Evolutionary conservation across 2,888 invertebrate genomes (phyloP), one percentile per base, ranked within the genome.

Genomic region (Apamea epomidion): DNA sequence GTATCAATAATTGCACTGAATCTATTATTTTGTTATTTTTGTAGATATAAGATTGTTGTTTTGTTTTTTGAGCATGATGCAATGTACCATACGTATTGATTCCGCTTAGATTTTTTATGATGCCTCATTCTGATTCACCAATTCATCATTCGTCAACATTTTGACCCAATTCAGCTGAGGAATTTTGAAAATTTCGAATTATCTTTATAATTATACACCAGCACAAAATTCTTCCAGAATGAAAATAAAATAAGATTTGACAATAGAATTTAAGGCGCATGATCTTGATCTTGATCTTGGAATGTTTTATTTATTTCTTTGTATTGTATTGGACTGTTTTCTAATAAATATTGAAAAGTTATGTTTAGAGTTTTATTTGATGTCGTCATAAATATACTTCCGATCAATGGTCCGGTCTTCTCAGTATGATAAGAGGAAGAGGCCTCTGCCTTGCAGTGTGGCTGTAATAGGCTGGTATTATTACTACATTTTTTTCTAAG

Each of bases 251-350:
- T 62, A 77, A 65, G 64, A 62, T 65, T 72, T 58, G 21, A 37
- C 18, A 62, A 32, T 72, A 58, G 45, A 54, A 76, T 85, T 29
- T 76, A 90, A 64, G 77, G 65, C 21, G 78, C 62, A 75, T 71
- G 69, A n/a, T n/a, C n/a, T n/a, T n/a, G n/a, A n/a, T n/a, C n/a
- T 85, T 82, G 70, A 73, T 80, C 75, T 73, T 73, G 83, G 80
- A 87, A 68, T 86, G 81, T 83, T 84, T 73, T 86, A 82, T 90
- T 90, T 90, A 89, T 88, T 87, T 84, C 69, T 80, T 85, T 88
- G 82, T 87, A 88, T 79, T 88, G 83, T 88, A 88, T 80, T 85
- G 88, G 88, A 88, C 85, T 91, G 90, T 91, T 91, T 91, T 82
- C 1, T 75, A 83, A 70, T 86, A 87, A 81, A 89, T 83, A 70